These are phyloP conservation scores for Spinibarbus caldwelli DNA, from an alignment of 2,797 vertebrate genomes.

Conservation along the genomic window DNA sequence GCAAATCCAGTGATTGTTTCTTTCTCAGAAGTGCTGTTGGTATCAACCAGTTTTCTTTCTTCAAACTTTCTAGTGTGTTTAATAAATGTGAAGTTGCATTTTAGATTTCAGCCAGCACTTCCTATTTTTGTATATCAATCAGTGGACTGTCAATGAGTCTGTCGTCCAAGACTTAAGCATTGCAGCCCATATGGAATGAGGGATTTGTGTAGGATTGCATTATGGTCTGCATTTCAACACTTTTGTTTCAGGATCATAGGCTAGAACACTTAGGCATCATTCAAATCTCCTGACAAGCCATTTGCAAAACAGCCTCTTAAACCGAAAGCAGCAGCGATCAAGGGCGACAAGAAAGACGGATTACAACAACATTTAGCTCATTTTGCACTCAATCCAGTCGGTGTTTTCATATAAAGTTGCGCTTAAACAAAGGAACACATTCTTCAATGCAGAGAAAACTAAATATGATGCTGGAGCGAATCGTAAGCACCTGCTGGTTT, in stretches of 20 bases:
- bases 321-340: slow-evolving; percentile 6
- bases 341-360: slow-evolving; percentile 14
- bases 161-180: neutral
- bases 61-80: neutral
- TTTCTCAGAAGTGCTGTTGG: neutral
- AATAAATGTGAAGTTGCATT: neutral
- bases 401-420: slow-evolving; percentile 44
- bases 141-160: neutral
- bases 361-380: slow-evolving; percentile 9
- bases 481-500: slow-evolving; percentile 50
- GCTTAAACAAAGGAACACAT: neutral
- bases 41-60: too few species aligned
- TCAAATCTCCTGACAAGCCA: slow-evolving; percentile 11
- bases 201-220: neutral
- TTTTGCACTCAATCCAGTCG: neutral
- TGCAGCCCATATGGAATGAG: neutral
- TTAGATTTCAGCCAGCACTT: neutral
- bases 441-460: slow-evolving; percentile 22
- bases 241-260: neutral
- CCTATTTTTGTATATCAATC: neutral
- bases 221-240: neutral
- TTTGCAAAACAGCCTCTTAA: slow-evolving; percentile 17
- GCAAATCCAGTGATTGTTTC: neutral
- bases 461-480: slow-evolving; percentile 29
- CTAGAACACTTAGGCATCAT: neutral